Percentiles rank a stretch among this genome's conserved stretches.
Conservation (phyloP, 53 echinoderm and acorn worm genomes). For the Astropecten irregularis region DNA sequence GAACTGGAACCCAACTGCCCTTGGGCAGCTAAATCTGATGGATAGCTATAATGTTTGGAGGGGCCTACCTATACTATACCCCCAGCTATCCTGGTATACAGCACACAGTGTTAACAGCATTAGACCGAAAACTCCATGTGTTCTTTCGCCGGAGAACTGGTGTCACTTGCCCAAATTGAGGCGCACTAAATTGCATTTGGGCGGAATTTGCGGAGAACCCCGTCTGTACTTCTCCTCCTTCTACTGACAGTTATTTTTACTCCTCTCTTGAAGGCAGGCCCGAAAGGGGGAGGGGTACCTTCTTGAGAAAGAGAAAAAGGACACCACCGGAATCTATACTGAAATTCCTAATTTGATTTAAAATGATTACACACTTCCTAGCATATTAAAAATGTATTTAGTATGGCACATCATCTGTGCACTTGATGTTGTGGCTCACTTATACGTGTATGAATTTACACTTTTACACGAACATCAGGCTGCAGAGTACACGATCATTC, state of each 20-base stretch:
- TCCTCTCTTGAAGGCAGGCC: background rate
- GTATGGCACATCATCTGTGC: too few species aligned
- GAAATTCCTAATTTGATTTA: constrained; percentile 7
- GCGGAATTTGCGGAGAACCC: background rate
- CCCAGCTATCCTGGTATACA: background rate
- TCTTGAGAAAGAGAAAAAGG: too few species aligned
- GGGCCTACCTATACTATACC: too few species aligned
- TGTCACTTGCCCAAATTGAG: constrained; percentile 20
- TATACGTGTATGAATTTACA: too few species aligned
- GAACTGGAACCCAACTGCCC: background rate
- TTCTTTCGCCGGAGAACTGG: constrained; percentile 24
- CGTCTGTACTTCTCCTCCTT: background rate
- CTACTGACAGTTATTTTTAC: background rate
- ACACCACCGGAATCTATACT: too few species aligned
- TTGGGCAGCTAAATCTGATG: too few species aligned
- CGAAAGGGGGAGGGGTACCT: background rate
- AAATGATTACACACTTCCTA: background rate
- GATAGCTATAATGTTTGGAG: too few species aligned
- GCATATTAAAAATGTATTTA: too few species aligned
- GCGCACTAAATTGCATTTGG: constrained; percentile 1
- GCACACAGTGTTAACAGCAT: constrained; percentile 39
- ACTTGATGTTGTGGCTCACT: too few species aligned
- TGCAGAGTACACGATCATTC: too few species aligned
- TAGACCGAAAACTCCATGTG: constrained; percentile 20
- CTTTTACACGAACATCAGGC: too few species aligned